Evolutionary conservation across 1,140 invertebrate species (phyloP), one percentile per base, ranked within the genome.

Genomic region (Phymastichus coffea): DNA sequence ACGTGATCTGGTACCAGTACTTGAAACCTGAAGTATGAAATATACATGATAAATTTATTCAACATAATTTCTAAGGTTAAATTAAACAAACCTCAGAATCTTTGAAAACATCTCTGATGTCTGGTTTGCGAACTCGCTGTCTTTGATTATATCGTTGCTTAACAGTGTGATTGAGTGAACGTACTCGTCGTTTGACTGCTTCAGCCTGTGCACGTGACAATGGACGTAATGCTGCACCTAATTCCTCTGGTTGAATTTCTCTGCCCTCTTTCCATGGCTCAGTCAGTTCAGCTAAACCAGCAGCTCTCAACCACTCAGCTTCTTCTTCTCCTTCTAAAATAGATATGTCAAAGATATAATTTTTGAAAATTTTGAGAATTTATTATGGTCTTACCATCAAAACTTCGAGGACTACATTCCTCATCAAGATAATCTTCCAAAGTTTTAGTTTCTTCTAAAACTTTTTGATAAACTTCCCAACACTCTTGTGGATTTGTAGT

Each of bases 91-190:
- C 88, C 83, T 91, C 89, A 52, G 88, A 80, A 77, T 92, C 89
- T 75, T 87, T 85, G 68, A 91, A 88, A 35, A 91, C 85, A 75
- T 91, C 87, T 68, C 90, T 79, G 44, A 91, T 90, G 68, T 92
- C 89, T 15, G 87, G 87, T 63, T 86, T 85, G 33, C 84, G 83
- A 12, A 86, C 83, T 63, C 86, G 71, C 69, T 86, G 80, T 35
- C 83, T 77, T 58, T 84, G 83, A 66, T 88, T 84, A 33, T 85
- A 85, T 46, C 85, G 80, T 63, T 84, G 85, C 17, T 88, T 83
- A 1, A 92, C 84, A 2, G 90, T 92, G 57, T 88, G 85, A 82
- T 93, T 93, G 3, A 93, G 81, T 1, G 88, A 86, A 20, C 84
- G 80, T 1, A 92, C 89, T n/a, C 90, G 79, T 52, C 88, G 81